Conservation (phyloP, 1,140 invertebrate species). For the Drosophila azteca region DNA sequence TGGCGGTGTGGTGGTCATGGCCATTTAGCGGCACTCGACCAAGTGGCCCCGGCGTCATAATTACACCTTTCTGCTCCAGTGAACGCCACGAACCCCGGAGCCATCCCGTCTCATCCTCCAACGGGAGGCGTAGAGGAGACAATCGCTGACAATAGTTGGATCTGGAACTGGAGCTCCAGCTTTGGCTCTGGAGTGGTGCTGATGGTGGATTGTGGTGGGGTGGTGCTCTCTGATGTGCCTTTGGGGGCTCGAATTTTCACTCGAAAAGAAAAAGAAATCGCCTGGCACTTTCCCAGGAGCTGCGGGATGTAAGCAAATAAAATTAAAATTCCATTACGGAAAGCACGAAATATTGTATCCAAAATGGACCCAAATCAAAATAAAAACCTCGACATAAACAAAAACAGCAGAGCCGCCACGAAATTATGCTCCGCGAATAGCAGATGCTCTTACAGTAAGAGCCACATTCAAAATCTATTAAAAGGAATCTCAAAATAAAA, state of each 20-base stretch:
- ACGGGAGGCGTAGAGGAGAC: too few species aligned
- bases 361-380: conserved; percentile 63
- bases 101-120: too few species aligned
- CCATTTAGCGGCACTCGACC: conserved; percentile 40
- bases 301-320: conserved; percentile 40
- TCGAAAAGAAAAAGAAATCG: conserved; percentile 12
- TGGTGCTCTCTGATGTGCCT: too few species aligned
- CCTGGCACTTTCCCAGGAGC: conserved; percentile 2
- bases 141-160: too few species aligned
- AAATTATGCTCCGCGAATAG: too few species aligned
- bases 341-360: conserved; percentile 16
- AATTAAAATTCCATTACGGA: conserved; percentile 69
- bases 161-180: too few species aligned
- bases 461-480: too few species aligned
- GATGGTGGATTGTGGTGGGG: too few species aligned
- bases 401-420: neutral
- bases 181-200: too few species aligned
- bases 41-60: conserved; percentile 60
- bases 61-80: conserved; percentile 60
- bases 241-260: conserved; percentile 4
- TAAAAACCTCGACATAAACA: neutral
- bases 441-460: too few species aligned
- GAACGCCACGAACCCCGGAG: conserved; percentile 10
- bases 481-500: too few species aligned
- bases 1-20: conserved; percentile 22